These are phyloP conservation scores for Trogon surrucura DNA, from an alignment of 2,113 vertebrate species.

Conservation along the genomic window DNA sequence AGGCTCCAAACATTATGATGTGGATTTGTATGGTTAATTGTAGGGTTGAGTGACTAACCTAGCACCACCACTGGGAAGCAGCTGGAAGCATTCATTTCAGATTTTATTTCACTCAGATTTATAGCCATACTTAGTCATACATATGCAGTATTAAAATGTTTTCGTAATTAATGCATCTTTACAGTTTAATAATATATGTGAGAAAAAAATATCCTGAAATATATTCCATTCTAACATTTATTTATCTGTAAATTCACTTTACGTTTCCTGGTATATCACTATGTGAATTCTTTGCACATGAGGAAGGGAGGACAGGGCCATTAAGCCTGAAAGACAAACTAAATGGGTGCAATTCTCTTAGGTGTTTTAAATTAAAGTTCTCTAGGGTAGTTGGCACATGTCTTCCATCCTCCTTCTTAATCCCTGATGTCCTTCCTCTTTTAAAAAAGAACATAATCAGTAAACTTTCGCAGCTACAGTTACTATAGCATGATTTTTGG, in stretches of 20 bases:
- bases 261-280: neutral
- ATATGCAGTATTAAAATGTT: neutral
- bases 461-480: neutral
- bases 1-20: constrained; percentile 42
- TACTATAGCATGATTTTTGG: neutral
- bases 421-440: neutral
- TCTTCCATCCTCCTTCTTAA: neutral
- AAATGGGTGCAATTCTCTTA: neutral
- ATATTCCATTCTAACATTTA: neutral
- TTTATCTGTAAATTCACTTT: neutral
- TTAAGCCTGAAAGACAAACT: neutral
- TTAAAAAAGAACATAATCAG: neutral
- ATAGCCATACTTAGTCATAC: neutral
- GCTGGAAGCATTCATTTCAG: neutral
- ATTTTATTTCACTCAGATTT: constrained; percentile 12
- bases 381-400: neutral
- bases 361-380: neutral
- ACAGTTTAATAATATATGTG: neutral
- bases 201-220: neutral
- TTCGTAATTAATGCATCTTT: neutral
- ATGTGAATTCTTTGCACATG: neutral
- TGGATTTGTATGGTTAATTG: constrained; percentile 37
- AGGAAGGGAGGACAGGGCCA: neutral
- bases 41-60: constrained; percentile 8
- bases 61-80: neutral